Evolutionary conservation across 2,113 vertebrate species (phyloP).

Genomic region (Platichthys stellatus): DNA sequence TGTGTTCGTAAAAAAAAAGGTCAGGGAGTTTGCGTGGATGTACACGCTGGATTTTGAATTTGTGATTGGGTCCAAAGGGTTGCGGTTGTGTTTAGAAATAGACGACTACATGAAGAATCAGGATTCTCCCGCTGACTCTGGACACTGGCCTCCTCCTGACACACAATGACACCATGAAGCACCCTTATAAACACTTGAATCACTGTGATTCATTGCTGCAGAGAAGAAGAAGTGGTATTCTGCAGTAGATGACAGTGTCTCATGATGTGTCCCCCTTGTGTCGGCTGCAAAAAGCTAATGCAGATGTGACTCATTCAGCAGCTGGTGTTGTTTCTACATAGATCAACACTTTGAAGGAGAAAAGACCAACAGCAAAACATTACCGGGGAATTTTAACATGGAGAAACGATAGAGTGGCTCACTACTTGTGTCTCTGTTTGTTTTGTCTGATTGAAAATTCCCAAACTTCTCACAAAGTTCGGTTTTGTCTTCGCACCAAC

Average conservation of each 20-base stretch:
- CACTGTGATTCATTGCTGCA: slow-evolving; percentile 21
- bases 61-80: slow-evolving; percentile 17
- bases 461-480: neutral
- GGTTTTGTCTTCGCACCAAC: neutral
- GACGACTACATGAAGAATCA: slow-evolving; percentile 7
- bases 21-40: slow-evolving; percentile 47
- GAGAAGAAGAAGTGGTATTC: slow-evolving; percentile 6
- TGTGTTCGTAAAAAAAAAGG: slow-evolving; percentile 28
- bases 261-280: too few species aligned
- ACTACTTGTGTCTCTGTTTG: neutral
- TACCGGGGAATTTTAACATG: too few species aligned
- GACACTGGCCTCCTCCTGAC: neutral
- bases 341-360: too few species aligned
- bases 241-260: too few species aligned
- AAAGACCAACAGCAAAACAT: too few species aligned
- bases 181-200: slow-evolving; percentile 4
- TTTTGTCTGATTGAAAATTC: neutral
- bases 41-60: neutral
- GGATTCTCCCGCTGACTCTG: slow-evolving; percentile 23
- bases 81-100: slow-evolving; percentile 42
- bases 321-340: too few species aligned
- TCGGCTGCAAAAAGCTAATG: too few species aligned
- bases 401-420: too few species aligned
- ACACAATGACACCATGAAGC: neutral
- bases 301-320: too few species aligned